Percentiles rank a stretch among this genome's conserved stretches.
Evolutionary conservation across 2,888 invertebrate genomes (phyloP).

Genomic region (Tuberolachnus salignus): DNA sequence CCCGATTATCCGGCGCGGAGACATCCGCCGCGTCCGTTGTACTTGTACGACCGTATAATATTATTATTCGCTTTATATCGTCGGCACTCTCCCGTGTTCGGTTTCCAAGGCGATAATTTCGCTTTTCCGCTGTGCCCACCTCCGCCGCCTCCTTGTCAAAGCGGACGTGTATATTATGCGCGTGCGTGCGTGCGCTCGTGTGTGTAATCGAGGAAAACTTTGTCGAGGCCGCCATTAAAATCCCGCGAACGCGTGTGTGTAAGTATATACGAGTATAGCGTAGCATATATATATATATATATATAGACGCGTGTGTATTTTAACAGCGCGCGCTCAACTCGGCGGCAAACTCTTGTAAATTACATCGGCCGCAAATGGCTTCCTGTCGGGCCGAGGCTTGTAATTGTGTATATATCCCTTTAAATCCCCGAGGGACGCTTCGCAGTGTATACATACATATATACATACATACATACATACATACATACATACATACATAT

Average conservation of each 20-base stretch:
- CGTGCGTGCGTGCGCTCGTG: not conserved
- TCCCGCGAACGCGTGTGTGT: constrained; percentile 8
- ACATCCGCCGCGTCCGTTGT: constrained; percentile 18
- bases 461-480: not conserved
- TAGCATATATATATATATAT: not conserved
- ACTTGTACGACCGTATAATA: not conserved
- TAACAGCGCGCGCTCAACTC: constrained; percentile 50
- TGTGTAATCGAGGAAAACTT: constrained; percentile 52
- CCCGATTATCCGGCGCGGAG: constrained; percentile 35
- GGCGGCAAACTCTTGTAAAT: constrained; percentile 56
- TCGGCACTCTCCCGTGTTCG: constrained; percentile 18
- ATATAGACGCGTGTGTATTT: not conserved
- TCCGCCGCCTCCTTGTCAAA: not conserved
- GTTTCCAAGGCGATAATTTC: constrained; percentile 55
- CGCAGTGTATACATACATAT: constrained; percentile 5
- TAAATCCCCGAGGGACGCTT: constrained; percentile 51
- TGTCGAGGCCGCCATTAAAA: constrained; percentile 56
- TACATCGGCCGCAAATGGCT: constrained; percentile 57
- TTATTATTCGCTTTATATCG: not conserved
- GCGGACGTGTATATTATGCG: not conserved
- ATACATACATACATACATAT: not conserved
- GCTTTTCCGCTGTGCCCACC: not conserved
- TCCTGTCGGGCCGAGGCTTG: constrained; percentile 55
- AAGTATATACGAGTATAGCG: not conserved
- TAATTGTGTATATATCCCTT: constrained; percentile 56